Evolutionary conservation across 37 sponge, comb jelly and placozoan genomes (phyloP).

Genomic region (Ianthella basta): DNA sequence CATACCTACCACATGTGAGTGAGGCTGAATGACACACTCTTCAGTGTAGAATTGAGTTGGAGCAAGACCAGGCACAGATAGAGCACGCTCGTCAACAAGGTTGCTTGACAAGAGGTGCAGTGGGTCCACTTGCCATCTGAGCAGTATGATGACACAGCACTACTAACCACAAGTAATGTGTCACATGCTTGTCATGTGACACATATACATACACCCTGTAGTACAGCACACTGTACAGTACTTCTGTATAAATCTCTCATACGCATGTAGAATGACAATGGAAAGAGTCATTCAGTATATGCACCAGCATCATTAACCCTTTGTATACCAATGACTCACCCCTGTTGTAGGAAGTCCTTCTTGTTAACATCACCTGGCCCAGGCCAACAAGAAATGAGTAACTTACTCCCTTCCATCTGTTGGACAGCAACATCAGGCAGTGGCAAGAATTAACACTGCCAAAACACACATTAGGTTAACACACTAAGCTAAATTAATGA

Average conservation of each 20-base stretch:
- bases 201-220: too few species aligned
- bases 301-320: not conserved
- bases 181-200: too few species aligned
- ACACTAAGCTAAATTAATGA: too few species aligned
- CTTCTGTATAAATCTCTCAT: too few species aligned
- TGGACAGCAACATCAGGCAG: not conserved
- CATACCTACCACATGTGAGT: not conserved
- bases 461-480: too few species aligned
- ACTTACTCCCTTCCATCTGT: not conserved
- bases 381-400: slow-evolving; percentile 42
- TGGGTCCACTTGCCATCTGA: not conserved
- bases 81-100: not conserved
- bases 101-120: not conserved
- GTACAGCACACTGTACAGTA: too few species aligned
- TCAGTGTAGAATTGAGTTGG: not conserved
- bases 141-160: too few species aligned
- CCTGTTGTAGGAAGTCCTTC: slow-evolving; percentile 52
- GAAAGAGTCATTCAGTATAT: too few species aligned
- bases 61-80: not conserved
- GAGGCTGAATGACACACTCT: slow-evolving; percentile 14
- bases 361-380: slow-evolving; percentile 30
- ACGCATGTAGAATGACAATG: too few species aligned
- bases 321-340: slow-evolving; percentile 38
- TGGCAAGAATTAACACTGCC: not conserved
- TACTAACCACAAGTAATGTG: too few species aligned